These are phyloP conservation scores for Thereva nobilitata DNA, from an alignment of 2,888 invertebrate species.

Conservation along the genomic window DNA sequence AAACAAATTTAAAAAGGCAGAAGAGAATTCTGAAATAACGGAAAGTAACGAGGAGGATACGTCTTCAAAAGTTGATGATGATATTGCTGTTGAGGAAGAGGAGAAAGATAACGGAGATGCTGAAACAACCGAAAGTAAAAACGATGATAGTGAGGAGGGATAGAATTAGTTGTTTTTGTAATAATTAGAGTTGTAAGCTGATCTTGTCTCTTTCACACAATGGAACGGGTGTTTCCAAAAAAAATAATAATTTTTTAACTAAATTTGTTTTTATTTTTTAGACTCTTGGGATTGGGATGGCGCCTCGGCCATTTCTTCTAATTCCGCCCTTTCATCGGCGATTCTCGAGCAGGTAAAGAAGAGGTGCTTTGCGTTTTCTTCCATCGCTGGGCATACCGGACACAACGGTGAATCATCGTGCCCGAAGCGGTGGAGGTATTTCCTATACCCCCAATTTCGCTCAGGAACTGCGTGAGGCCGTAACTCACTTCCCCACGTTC, in stretches of 20 bases:
- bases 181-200: conserved; percentile 55
- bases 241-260: neutral
- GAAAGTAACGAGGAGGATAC: conserved; percentile 47
- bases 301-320: too few species aligned
- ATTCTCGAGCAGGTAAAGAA: too few species aligned
- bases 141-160: neutral
- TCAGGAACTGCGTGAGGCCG: too few species aligned
- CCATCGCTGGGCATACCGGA: too few species aligned
- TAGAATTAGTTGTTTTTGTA: conserved; percentile 45
- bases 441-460: too few species aligned
- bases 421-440: too few species aligned
- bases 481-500: too few species aligned
- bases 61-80: conserved; percentile 42
- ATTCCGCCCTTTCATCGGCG: too few species aligned
- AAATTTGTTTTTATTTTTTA: too few species aligned
- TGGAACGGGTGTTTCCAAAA: neutral
- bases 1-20: conserved; percentile 68
- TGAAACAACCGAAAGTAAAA: neutral
- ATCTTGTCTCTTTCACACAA: conserved; percentile 51
- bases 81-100: conserved; percentile 13
- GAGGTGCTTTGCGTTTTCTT: too few species aligned
- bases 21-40: conserved; percentile 48
- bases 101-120: neutral
- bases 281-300: too few species aligned
- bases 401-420: too few species aligned